Evolutionary conservation across 2,888 invertebrate species (phyloP).

Genomic region (Lucinisca nassula): DNA sequence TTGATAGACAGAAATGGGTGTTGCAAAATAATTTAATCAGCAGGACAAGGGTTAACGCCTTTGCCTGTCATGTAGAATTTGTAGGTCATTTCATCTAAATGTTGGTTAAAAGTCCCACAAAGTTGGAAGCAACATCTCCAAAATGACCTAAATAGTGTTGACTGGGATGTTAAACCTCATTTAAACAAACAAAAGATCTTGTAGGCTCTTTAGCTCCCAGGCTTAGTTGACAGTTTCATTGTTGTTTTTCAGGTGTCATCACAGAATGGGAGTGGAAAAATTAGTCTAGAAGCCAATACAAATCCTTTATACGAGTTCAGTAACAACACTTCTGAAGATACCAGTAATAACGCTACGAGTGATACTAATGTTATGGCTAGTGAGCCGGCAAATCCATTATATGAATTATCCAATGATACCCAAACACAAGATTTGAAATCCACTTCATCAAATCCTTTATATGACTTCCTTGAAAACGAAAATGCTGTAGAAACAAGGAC

Average conservation of each 20-base stretch:
- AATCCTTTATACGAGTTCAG: constrained; percentile 76
- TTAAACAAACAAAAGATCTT: no score
- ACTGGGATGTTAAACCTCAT: no score
- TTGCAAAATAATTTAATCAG: no score
- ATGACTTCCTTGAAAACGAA: constrained; percentile 72
- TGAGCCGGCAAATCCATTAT: constrained; percentile 58
- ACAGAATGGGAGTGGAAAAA: constrained; percentile 58
- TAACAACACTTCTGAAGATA: constrained; percentile 43
- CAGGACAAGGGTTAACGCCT: no score
- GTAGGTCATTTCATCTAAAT: no score
- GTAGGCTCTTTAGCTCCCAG: no score
- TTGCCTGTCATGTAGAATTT: no score
- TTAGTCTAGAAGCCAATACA: constrained; percentile 58
- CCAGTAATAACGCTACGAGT: background rate
- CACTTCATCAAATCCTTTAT: constrained; percentile 68
- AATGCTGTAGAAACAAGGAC: constrained; percentile 16
- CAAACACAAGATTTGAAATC: constrained; percentile 49
- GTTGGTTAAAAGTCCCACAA: no score
- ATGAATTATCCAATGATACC: constrained; percentile 54
- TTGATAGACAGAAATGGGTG: no score
- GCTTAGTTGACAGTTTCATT: background rate
- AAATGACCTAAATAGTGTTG: no score
- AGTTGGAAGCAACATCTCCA: no score
- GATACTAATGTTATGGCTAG: constrained; percentile 39
- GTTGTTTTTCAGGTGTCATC: constrained; percentile 56